A percentile compares a stretch with the other conserved stretches of the same genome.
Evolutionary conservation across 1,140 invertebrate genomes (phyloP).

Genomic region (Drusus annulatus): DNA sequence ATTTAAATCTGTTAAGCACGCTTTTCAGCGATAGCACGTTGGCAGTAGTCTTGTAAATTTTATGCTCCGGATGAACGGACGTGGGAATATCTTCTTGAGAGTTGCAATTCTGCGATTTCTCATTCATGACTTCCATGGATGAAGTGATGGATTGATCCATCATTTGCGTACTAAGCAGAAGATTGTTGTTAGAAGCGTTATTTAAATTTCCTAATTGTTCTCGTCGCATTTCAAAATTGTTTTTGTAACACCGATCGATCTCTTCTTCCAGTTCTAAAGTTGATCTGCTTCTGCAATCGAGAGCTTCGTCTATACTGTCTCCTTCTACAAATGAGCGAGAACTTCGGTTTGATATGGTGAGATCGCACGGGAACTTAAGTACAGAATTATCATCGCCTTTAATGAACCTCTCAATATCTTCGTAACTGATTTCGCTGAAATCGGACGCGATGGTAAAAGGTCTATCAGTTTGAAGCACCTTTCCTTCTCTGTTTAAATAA

Average conservation of each 20-base stretch:
- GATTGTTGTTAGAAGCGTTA: conserved; percentile 65
- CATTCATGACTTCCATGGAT: conserved; percentile 67
- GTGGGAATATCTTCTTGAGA: conserved; percentile 63
- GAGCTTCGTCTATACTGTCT: conserved; percentile 64
- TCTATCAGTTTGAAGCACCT: conserved; percentile 69
- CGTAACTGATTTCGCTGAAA: conserved; percentile 73
- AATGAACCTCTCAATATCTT: conserved; percentile 73
- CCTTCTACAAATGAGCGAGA: conserved; percentile 42
- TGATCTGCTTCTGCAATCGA: conserved; percentile 70
- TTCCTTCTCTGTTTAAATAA: conserved; percentile 71
- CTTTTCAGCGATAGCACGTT: conserved; percentile 69
- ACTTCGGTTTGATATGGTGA: conserved; percentile 42
- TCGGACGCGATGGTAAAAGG: conserved; percentile 84
- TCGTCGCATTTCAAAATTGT: conserved; percentile 63
- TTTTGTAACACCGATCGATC: conserved; percentile 70
- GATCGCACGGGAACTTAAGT: conserved; percentile 68
- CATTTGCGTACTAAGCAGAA: conserved; percentile 58
- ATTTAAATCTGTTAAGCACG: conserved; percentile 68
- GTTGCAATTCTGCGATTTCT: conserved; percentile 63
- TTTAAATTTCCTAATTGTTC: conserved; percentile 61
- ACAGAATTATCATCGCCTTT: conserved; percentile 69
- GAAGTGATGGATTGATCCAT: conserved; percentile 67
- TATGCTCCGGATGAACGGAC: conserved; percentile 80
- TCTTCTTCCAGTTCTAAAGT: conserved; percentile 70
- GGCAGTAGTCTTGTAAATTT: conserved; percentile 79